Conservation (phyloP, 2,113 vertebrate genomes). For the Coregonus clupeaformis region DNA sequence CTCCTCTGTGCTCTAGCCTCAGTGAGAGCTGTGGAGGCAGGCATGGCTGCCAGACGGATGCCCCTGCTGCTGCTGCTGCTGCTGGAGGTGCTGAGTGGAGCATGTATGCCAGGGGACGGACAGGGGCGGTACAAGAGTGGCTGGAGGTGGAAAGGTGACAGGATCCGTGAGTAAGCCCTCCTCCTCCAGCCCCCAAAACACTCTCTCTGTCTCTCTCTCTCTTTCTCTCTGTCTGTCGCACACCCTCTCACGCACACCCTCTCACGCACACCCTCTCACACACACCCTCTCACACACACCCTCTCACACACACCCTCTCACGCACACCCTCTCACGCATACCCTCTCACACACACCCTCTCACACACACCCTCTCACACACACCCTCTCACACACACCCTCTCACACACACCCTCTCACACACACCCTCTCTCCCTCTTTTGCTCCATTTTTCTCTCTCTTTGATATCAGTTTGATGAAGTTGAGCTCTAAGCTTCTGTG, state of each 20-base stretch:
- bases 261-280: background rate
- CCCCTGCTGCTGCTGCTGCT: constrained; percentile 73
- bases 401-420: constrained; percentile 4
- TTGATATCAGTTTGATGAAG: constrained; percentile 14
- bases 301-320: constrained; percentile 1
- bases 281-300: background rate
- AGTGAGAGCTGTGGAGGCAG: constrained; percentile 54
- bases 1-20: constrained; percentile 28
- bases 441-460: constrained; percentile 13
- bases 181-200: constrained; percentile 19
- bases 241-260: background rate
- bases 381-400: background rate
- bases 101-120: constrained; percentile 70
- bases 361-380: background rate
- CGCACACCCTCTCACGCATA: background rate
- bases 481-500: constrained; percentile 28
- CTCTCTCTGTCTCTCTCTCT: constrained; percentile 1
- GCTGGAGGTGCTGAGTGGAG: constrained; percentile 65
- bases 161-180: constrained; percentile 88
- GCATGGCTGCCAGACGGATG: constrained; percentile 72
- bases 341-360: background rate
- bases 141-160: constrained; percentile 93
- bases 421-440: background rate
- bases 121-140: constrained; percentile 77
- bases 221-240: constrained; percentile 25